phyloP scores from a whole-genome alignment of 2,797 vertebrate species.

The Alauda arvensis region DNA sequence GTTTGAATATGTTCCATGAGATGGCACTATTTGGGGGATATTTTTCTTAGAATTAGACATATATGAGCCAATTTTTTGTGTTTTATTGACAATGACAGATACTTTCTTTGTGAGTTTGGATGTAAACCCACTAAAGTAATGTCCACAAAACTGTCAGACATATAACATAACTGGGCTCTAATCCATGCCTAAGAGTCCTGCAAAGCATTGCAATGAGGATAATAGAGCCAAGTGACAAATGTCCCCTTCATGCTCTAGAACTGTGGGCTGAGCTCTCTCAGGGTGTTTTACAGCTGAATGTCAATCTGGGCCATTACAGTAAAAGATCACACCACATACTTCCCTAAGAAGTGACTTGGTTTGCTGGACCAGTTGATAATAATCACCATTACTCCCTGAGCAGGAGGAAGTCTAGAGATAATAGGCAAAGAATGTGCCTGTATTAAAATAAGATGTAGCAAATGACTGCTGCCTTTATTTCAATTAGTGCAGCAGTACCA shows the following conservation, averaged over 20 bases:
- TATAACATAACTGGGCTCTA: not conserved
- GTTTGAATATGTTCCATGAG: not conserved
- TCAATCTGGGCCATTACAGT: not conserved
- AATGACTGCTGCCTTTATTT: not conserved
- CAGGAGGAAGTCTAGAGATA: not conserved
- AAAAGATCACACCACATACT: not conserved
- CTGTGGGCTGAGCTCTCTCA: not conserved
- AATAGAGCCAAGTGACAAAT: not conserved
- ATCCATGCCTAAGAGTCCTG: not conserved
- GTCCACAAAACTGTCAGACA: not conserved
- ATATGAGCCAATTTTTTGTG: not conserved
- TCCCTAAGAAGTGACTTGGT: not conserved
- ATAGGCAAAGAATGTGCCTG: not conserved
- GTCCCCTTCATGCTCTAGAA: not conserved
- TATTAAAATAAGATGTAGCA: not conserved
- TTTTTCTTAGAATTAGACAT: not conserved
- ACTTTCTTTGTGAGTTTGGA: not conserved
- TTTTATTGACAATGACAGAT: not conserved
- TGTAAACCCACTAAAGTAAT: not conserved
- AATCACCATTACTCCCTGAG: not conserved
- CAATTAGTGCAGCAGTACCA: not conserved
- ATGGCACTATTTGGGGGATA: not conserved
- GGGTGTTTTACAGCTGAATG: not conserved
- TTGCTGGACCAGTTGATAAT: not conserved
- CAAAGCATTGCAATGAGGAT: not conserved